Percentiles rank a stretch among this genome's conserved stretches.
phyloP scores from a whole-genome alignment of 2,797 vertebrate species.

The Ctenopoma kingsleyae region DNA sequence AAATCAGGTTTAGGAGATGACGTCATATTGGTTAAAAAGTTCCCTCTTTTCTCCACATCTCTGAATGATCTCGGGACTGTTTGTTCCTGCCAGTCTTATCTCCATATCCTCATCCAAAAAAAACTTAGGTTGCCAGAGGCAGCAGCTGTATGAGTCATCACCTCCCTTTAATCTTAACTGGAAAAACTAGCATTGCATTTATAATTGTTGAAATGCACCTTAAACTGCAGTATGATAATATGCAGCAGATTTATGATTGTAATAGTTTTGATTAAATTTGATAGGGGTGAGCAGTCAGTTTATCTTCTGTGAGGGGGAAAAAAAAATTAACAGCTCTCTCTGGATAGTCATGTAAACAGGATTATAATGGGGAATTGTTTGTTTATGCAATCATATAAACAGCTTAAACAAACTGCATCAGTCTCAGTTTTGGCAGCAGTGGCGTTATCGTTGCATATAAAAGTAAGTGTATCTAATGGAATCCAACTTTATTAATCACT shows the following conservation, averaged over 20 bases:
- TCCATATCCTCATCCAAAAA: not conserved
- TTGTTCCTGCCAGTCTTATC: conserved; percentile 12
- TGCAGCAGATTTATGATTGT: conserved; percentile 23
- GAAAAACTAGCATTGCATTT: conserved; percentile 14
- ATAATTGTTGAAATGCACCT: conserved; percentile 28
- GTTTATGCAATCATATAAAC: conserved; percentile 61
- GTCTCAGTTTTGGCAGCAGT: conserved; percentile 52
- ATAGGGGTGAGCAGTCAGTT: conserved; percentile 44
- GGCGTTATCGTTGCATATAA: conserved; percentile 33
- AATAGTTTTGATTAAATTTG: conserved; percentile 46
- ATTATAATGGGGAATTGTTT: conserved; percentile 56
- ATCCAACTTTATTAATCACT: conserved; percentile 54
- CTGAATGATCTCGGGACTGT: not conserved
- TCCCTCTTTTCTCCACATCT: not conserved
- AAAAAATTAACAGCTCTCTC: conserved; percentile 14
- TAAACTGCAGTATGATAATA: conserved; percentile 30
- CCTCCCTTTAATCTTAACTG: conserved; percentile 30
- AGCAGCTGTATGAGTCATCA: conserved; percentile 25
- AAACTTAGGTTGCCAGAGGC: conserved; percentile 10
- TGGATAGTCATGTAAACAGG: conserved; percentile 48
- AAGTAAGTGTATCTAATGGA: conserved; percentile 43
- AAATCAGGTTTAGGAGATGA: not conserved
- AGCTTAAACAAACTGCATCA: conserved; percentile 52
- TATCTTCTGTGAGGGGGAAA: conserved; percentile 22
- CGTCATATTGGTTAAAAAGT: conserved; percentile 12